Base-by-base conservation (phyloP, 2,888 invertebrate genomes). In the Standfussiana lucernea region DNA sequence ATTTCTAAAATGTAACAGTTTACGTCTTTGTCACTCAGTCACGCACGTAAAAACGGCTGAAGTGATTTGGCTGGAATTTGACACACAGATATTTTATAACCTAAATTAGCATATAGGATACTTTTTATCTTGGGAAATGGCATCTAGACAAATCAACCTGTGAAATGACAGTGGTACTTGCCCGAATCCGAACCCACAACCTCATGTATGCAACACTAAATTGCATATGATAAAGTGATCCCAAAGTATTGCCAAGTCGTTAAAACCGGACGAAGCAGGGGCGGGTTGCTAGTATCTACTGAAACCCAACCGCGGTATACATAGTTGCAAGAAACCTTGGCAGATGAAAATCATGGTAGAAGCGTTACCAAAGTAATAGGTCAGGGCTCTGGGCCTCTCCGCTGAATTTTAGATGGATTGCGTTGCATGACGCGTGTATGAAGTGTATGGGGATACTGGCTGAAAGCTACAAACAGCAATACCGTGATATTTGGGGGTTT, bases 401-500 rank as follows among this genome's bases (percentile, higher is more conserved):
- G 53, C 21, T 79, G 67, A 77, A 82, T 79, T 68, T 82, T 77
- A 82, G 83, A 79, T 82, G 67, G 62, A 79, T 79, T 82, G 79
- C 83, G 47, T 68, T 64, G 77, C 77, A 64, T 67, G 83, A 61
- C 62, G 50, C 53, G n/a, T 42, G 45, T 37, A 24, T 59, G 50
- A 53, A 59, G 18, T 50, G 50, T 64, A 76, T 50, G 45, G 50
- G 1, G 40, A 68, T 50, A 32, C 32, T 40, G 15, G 67, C 62
- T 71, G 62, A 62, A 59, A 66, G 40, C 40, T 28, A 35, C 47
- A 13, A 8, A 50, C 15, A 37, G 11, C 24, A 11, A 8, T 37
- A 18, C 28, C 13, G 28, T 28, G 53, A 35, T 75, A n/a, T 21
- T 13, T 32, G 37, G 21, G 28, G 32, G 75, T 45, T 75, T 75